Evolutionary conservation across 2,797 vertebrate species (phyloP), one percentile per base, ranked within the genome.

Genomic region (Poliocrania exsul): DNA sequence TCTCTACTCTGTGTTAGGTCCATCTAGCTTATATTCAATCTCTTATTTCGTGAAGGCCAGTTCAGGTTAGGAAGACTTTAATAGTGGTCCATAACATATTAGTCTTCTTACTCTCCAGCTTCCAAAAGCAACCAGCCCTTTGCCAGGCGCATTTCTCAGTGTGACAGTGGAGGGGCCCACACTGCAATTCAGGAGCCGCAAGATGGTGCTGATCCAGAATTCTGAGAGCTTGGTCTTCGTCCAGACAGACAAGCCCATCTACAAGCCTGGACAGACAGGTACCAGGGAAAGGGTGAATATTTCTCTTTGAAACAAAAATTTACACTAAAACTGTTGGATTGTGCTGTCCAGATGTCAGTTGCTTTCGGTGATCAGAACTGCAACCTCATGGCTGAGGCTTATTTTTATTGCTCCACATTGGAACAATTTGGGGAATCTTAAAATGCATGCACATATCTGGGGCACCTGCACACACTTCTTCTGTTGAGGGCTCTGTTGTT

Each of bases 221-320:
- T 83, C 95, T 6, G 24, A 95, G 7, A 97, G 95, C 46, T 54
- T 97, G 77, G 96, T 98, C 25, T 99, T 99, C 37, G 24, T 99
- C 46, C 99, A 99, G 96, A 99, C 99, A 5, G 99, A 99, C 95
- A 99, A 99, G 96, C 98, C 99, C 12, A 96, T 99, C 97, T 99
- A 99, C 97, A 98, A 98, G 80, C 98, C 99, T 0, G 98, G 92
- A 80, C 99, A 99, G 97, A 98, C 96, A 94, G 98, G 98, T 99
- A 98, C 17, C 4, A 17, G 51, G 49, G n/a, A 33, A 57, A 6
- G 62, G n/a, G 29, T 58, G 37, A 57, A 64, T 25, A 80, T 60
- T 38, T 77, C 46, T 8, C 1, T 54, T 81, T 56, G 78, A 44
- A 74, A 56, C 33, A 80, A 54, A 71, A 33, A 13, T n/a, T 75